Conservation (phyloP, 2,113 vertebrate genomes). For the Anarhynchus alexandrinus region DNA sequence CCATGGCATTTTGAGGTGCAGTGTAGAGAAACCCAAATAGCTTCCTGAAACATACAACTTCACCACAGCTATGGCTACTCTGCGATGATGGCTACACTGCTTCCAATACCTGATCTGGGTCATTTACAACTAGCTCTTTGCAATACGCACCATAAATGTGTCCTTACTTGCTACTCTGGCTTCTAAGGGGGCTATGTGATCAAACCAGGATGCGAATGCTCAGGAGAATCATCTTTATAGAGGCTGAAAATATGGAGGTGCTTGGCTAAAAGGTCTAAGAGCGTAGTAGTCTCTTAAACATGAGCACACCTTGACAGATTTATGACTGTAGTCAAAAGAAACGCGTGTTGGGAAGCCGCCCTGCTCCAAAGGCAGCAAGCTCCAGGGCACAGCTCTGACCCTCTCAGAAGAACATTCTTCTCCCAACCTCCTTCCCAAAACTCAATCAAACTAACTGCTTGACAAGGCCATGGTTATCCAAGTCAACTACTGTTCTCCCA, state of each 20-base stretch:
- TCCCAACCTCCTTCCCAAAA: background rate
- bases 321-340: background rate
- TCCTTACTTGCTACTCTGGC: background rate
- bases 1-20: background rate
- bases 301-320: background rate
- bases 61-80: background rate
- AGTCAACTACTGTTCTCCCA: background rate
- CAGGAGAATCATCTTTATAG: background rate
- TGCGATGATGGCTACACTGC: background rate
- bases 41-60: background rate
- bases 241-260: background rate
- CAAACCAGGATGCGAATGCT: background rate
- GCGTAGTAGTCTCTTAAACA: background rate
- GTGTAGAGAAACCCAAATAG: background rate
- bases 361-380: background rate
- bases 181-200: background rate
- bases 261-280: background rate
- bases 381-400: background rate
- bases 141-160: background rate
- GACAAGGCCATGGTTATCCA: background rate
- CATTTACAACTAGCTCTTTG: background rate
- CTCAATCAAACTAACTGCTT: background rate
- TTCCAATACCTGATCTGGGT: background rate
- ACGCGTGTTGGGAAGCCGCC: background rate
- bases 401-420: background rate